Evolutionary conservation across 2,888 invertebrate species (phyloP).

Genomic region (Adelognathus sp.): DNA sequence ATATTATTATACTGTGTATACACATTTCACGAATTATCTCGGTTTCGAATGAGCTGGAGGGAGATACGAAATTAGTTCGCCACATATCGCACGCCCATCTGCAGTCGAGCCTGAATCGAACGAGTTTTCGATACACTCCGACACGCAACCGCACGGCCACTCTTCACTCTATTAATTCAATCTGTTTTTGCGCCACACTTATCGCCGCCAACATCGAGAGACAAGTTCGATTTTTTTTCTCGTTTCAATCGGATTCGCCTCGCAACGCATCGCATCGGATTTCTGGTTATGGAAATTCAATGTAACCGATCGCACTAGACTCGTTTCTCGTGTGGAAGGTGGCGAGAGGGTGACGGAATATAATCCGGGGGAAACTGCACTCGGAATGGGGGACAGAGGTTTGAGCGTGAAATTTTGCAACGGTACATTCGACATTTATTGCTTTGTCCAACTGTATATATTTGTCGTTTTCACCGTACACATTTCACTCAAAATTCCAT

Average conservation of each 20-base stretch:
- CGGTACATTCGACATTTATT: not conserved
- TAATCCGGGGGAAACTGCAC: not conserved
- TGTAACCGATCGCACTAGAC: constrained; percentile 17
- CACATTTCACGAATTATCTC: constrained; percentile 24
- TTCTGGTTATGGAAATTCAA: constrained; percentile 74
- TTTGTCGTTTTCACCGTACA: not conserved
- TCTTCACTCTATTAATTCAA: constrained; percentile 29
- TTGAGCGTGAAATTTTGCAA: not conserved
- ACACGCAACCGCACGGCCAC: constrained; percentile 38
- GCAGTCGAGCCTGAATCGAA: constrained; percentile 23
- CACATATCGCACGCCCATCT: constrained; percentile 38
- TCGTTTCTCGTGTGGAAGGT: not conserved
- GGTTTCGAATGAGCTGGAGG: constrained; percentile 1
- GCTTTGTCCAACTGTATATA: not conserved
- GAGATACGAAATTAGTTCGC: constrained; percentile 25
- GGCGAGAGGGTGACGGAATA: constrained; percentile 14
- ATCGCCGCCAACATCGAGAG: constrained; percentile 31
- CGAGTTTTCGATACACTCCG: constrained; percentile 11
- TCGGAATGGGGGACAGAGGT: not conserved
- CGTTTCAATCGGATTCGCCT: constrained; percentile 51
- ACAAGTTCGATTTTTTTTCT: constrained; percentile 23
- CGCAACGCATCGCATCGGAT: constrained; percentile 57
- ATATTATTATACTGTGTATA: constrained; percentile 29
- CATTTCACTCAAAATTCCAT: not conserved
- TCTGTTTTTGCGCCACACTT: constrained; percentile 11